These are phyloP conservation scores for Armadillidium nasatum DNA, from an alignment of 1,140 invertebrate species.

Conservation along the genomic window DNA sequence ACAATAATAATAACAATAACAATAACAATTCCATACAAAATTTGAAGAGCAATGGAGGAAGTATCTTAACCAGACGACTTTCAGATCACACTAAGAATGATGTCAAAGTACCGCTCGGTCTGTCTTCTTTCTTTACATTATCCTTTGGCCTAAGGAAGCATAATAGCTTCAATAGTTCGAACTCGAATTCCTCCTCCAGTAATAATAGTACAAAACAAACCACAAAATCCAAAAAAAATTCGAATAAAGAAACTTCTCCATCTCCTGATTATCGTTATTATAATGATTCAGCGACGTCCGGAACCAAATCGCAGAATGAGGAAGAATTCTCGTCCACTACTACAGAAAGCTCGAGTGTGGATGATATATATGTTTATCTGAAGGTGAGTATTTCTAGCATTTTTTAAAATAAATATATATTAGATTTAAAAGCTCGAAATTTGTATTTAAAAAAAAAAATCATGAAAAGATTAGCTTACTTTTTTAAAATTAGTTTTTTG, in stretches of 20 bases:
- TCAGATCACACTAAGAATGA: not conserved
- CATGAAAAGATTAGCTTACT: too few species aligned
- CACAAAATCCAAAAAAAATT: constrained; percentile 41
- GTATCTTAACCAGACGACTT: not conserved
- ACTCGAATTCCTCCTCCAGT: constrained; percentile 29
- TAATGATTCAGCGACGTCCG: constrained; percentile 36
- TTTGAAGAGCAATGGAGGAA: too few species aligned
- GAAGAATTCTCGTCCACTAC: constrained; percentile 69
- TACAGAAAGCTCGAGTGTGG: constrained; percentile 63
- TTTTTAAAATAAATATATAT: too few species aligned
- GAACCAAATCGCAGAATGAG: constrained; percentile 52
- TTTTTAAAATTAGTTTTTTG: too few species aligned
- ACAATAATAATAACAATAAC: not conserved
- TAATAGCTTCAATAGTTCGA: constrained; percentile 17
- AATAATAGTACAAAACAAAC: constrained; percentile 32
- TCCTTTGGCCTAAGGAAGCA: constrained; percentile 47
- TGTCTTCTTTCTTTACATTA: constrained; percentile 46
- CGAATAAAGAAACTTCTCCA: constrained; percentile 34
- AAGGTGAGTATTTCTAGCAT: constrained; percentile 30
- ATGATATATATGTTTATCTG: constrained; percentile 49
- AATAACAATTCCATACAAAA: too few species aligned
- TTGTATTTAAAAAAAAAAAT: too few species aligned
- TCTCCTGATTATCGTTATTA: constrained; percentile 41
- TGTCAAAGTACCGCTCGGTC: not conserved
- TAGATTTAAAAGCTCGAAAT: too few species aligned